Percentiles rank a stretch among this genome's conserved stretches.
These are phyloP conservation scores for Napeogenes inachia DNA, from an alignment of 2,888 invertebrate genomes.

Conservation along the genomic window DNA sequence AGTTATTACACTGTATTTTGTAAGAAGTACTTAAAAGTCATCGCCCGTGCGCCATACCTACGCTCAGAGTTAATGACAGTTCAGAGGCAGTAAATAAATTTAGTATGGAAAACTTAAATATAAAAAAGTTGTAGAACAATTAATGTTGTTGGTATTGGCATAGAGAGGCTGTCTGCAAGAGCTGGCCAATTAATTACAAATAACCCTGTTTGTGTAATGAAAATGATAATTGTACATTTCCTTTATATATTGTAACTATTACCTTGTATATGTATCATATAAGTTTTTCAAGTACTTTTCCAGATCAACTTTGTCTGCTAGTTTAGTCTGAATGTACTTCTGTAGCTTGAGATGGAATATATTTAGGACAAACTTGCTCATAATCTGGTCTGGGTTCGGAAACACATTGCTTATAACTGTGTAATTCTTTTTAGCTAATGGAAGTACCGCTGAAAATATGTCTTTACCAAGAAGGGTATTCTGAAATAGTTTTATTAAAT, in stretches of 20 bases:
- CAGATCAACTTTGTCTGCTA: conserved; percentile 88
- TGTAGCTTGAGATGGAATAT: conserved; percentile 94
- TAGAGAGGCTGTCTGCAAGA: no score
- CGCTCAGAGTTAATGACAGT: no score
- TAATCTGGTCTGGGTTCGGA: conserved; percentile 96
- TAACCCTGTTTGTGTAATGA: no score
- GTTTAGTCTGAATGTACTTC: conserved; percentile 88
- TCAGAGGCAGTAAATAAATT: no score
- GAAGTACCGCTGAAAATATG: conserved; percentile 92
- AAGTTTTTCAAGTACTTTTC: conserved; percentile 93
- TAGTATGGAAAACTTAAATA: no score
- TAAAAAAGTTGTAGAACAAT: no score
- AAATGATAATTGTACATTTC: no score
- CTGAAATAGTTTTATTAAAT: conserved; percentile 53
- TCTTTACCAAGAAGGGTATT: conserved; percentile 91
- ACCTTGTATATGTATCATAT: conserved; percentile 94
- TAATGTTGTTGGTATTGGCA: no score
- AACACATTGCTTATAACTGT: conserved; percentile 92
- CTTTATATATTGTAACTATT: conserved; percentile 27
- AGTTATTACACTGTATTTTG: no score
- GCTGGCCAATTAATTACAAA: no score
- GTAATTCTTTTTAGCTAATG: conserved; percentile 92
- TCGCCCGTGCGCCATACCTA: no score
- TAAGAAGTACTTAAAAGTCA: no score
- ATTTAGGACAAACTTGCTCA: conserved; percentile 98